Conservation (phyloP, 2,888 invertebrate species). For the Callinectes sapidus region DNA sequence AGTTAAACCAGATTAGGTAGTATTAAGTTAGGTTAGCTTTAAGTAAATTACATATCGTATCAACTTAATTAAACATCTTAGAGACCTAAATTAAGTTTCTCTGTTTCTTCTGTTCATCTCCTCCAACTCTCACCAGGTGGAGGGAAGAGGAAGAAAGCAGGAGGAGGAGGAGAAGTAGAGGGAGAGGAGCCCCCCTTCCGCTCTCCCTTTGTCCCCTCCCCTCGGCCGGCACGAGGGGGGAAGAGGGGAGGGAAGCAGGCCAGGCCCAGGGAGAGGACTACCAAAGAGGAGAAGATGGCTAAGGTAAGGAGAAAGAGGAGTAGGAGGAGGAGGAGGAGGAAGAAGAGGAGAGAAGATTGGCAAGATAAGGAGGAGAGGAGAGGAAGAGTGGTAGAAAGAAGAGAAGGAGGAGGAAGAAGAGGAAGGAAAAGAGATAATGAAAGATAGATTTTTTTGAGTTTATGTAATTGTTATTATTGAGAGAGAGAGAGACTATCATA, state of each 20-base stretch:
- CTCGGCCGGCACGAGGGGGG: background rate
- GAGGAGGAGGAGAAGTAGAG: background rate
- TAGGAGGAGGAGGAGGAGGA: background rate
- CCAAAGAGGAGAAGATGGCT: background rate
- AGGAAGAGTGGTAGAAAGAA: background rate
- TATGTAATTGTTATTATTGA: no score
- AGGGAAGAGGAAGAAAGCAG: background rate
- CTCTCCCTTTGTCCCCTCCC: constrained; percentile 53
- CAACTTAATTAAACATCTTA: no score
- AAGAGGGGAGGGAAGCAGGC: background rate
- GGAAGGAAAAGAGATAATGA: background rate
- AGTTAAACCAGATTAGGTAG: no score
- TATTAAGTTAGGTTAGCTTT: no score
- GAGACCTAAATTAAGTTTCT: background rate
- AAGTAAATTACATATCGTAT: no score
- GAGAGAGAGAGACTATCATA: no score
- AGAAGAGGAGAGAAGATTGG: background rate
- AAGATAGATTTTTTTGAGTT: background rate
- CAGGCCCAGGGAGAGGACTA: background rate
- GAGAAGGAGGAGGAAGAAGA: constrained; percentile 2
- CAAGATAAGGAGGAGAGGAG: no score
- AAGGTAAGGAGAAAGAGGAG: constrained; percentile 35
- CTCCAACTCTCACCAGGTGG: background rate
- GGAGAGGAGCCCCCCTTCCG: constrained; percentile 30
- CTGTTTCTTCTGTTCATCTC: background rate